Conservation (phyloP, 2,797 vertebrate genomes). For the Eulemur mongoz region DNA sequence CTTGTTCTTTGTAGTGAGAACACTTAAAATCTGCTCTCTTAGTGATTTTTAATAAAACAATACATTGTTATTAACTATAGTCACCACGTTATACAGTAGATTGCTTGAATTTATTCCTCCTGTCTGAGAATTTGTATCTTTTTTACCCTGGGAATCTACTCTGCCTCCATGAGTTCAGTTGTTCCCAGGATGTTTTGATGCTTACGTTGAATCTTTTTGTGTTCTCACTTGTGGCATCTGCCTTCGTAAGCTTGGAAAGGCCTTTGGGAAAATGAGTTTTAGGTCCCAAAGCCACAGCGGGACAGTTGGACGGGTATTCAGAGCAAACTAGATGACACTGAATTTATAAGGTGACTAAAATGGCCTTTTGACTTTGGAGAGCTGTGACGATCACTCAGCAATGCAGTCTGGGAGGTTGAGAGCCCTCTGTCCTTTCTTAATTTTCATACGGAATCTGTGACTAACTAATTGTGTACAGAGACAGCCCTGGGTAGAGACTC, state of each 20-base stretch:
- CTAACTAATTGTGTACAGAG: not conserved
- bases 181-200: not conserved
- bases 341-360: not conserved
- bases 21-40: not conserved
- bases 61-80: not conserved
- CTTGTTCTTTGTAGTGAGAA: not conserved
- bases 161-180: not conserved
- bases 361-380: not conserved
- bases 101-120: not conserved
- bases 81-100: rapidly evolving
- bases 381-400: not conserved
- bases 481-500: not conserved
- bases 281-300: not conserved
- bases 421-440: not conserved
- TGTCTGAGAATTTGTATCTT: not conserved
- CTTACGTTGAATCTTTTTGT: not conserved
- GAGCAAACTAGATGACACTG: not conserved
- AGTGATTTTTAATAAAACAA: not conserved
- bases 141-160: not conserved
- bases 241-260: not conserved
- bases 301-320: not conserved
- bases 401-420: not conserved
- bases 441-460: not conserved
- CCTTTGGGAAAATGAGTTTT: not conserved
- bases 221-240: not conserved